Conservation (phyloP, 2,888 invertebrate genomes). For the Lepidonotus clava region DNA sequence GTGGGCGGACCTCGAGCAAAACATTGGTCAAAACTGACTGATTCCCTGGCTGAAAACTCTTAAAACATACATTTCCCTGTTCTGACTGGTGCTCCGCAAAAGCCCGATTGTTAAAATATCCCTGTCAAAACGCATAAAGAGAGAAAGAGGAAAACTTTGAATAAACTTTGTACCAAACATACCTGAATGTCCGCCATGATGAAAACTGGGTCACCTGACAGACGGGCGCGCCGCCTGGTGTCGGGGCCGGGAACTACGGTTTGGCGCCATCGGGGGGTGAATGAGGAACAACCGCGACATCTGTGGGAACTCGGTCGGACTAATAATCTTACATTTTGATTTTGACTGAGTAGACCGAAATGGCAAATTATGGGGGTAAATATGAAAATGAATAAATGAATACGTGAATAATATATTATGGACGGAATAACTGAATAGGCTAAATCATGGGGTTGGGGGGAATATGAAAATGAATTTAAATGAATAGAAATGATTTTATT, state of each 20-base stretch:
- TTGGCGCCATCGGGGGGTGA: too few species aligned
- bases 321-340: too few species aligned
- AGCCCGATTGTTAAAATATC: neutral
- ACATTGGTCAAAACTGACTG: neutral
- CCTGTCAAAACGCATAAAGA: slow-evolving; percentile 18
- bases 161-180: slow-evolving; percentile 48
- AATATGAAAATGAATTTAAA: too few species aligned
- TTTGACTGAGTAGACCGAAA: too few species aligned
- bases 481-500: too few species aligned
- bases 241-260: neutral
- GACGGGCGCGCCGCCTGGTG: neutral
- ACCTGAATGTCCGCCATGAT: slow-evolving; percentile 42
- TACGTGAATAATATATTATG: too few species aligned
- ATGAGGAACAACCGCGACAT: too few species aligned
- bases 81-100: neutral
- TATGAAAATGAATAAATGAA: too few species aligned
- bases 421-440: too few species aligned
- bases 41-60: neutral
- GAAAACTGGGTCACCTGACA: slow-evolving; percentile 48
- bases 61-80: neutral
- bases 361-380: too few species aligned
- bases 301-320: too few species aligned
- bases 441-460: too few species aligned
- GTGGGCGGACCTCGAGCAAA: slow-evolving; percentile 37
- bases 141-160: slow-evolving; percentile 26